Evolutionary conservation across 2,888 invertebrate species (phyloP).

Genomic region (Proisotoma minuta): DNA sequence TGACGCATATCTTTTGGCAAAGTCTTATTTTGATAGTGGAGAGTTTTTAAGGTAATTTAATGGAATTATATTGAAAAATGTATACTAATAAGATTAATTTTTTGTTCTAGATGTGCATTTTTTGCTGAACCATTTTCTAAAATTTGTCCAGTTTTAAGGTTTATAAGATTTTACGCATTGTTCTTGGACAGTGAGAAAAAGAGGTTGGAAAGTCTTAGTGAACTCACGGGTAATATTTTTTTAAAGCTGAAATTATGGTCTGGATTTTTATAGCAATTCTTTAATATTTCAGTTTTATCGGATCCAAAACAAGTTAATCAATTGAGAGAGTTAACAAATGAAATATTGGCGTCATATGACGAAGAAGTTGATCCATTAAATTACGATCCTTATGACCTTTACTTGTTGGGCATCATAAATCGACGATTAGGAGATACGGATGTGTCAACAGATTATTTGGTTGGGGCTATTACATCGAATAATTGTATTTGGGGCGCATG

Average conservation of each 20-base stretch:
- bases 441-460: slow-evolving; percentile 72
- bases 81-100: no score
- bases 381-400: slow-evolving; percentile 81
- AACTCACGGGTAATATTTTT: slow-evolving; percentile 54
- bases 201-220: slow-evolving; percentile 74
- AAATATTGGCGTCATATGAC: slow-evolving; percentile 38
- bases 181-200: slow-evolving; percentile 89
- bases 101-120: slow-evolving; percentile 68
- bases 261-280: background rate
- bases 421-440: slow-evolving; percentile 76
- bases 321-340: slow-evolving; percentile 38
- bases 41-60: slow-evolving; percentile 68
- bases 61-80: slow-evolving; percentile 4
- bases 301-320: slow-evolving; percentile 45
- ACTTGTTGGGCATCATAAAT: slow-evolving; percentile 84
- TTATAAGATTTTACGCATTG: slow-evolving; percentile 77
- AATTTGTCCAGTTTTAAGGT: slow-evolving; percentile 65
- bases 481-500: slow-evolving; percentile 94
- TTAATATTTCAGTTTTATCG: slow-evolving; percentile 27
- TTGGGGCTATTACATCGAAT: slow-evolving; percentile 69
- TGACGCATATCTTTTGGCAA: slow-evolving; percentile 71
- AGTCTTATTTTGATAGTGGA: slow-evolving; percentile 81
- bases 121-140: slow-evolving; percentile 64
- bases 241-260: background rate
- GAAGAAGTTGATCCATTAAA: slow-evolving; percentile 48